Evolutionary conservation across 2,888 invertebrate species (phyloP).

Genomic region (Galeopsomyia nigrocyanea): DNA sequence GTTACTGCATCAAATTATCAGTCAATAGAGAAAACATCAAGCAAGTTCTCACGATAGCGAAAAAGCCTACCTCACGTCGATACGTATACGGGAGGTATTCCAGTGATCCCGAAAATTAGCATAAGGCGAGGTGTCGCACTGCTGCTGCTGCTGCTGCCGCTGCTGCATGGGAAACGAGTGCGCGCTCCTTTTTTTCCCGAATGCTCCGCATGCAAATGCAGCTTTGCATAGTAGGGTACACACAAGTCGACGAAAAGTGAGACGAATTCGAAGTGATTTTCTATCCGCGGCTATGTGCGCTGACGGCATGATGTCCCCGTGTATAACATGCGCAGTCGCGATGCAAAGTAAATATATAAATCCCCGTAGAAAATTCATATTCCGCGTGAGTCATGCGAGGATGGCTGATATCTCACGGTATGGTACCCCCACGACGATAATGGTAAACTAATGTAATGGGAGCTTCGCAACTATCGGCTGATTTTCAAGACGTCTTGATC

Average conservation of each 20-base stretch:
- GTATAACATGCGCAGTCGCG: conserved; percentile 18
- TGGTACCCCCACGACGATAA: no score
- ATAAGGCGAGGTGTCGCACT: conserved; percentile 41
- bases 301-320: background rate
- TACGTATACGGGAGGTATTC: background rate
- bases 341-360: background rate
- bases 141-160: no score
- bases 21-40: no score
- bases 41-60: conserved; percentile 2
- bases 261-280: conserved; percentile 26
- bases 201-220: conserved; percentile 29
- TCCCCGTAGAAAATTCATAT: no score
- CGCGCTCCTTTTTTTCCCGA: conserved; percentile 7
- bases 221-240: conserved; percentile 23
- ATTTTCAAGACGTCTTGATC: conserved; percentile 49
- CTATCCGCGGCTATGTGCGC: conserved; percentile 21
- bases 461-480: conserved; percentile 10
- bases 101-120: conserved; percentile 51
- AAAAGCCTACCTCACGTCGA: conserved; percentile 7
- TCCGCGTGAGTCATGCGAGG: no score
- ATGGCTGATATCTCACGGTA: no score
- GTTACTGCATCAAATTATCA: no score
- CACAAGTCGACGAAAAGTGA: conserved; percentile 6
- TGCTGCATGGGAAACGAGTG: conserved; percentile 8
- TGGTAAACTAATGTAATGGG: background rate